Evolutionary conservation across 2,888 invertebrate genomes (phyloP), one percentile per base, ranked within the genome.

Genomic region (Agrochola macilenta): DNA sequence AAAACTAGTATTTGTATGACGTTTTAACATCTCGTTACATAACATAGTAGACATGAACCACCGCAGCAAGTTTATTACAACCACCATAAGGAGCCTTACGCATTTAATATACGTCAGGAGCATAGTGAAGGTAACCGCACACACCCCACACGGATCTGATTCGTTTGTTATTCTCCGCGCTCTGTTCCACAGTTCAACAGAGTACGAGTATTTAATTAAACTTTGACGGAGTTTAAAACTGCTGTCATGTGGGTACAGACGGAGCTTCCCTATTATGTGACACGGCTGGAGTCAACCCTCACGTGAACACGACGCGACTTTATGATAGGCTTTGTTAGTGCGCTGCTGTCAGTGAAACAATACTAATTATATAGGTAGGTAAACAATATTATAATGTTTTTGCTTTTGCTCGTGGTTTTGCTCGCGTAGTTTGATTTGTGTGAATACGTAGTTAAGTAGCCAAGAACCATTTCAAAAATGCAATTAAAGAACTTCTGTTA

Each of bases 171-270:
- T 78, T 83, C 74, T 43, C 39, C 26, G 58, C 43, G 49, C 35
- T 76, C 81, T 54, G 82, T 54, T 68, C 69, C 46, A 84, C 69
- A 68, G 82, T 46, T 64, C 70, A 58, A 84, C 77, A 71, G 35
- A 78, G 78, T 82, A 78, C 84, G 35, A 78, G 78, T 82, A 78
- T 87, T 84, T 87, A 87, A 87, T 83, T 83, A 87, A 83, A 83
- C 87, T 83, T 74, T 64, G 52, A 65, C 64, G 68, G 69, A 84
- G 87, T 83, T 87, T 79, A 61, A 87, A 71, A 87, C 80, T 71
- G 52, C 23, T 26, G 23, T n/a, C 69, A 80, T 61, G 64, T 74
- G 60, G 73, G 73, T 43, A 60, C 57, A n/a, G 68, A 69, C 26
- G n/a, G 49, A 57, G 83, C 69, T 76, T 76, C 54, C 49, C 70